These are phyloP conservation scores for Entomobrya proxima DNA, from an alignment of 2,888 invertebrate species.

Conservation along the genomic window DNA sequence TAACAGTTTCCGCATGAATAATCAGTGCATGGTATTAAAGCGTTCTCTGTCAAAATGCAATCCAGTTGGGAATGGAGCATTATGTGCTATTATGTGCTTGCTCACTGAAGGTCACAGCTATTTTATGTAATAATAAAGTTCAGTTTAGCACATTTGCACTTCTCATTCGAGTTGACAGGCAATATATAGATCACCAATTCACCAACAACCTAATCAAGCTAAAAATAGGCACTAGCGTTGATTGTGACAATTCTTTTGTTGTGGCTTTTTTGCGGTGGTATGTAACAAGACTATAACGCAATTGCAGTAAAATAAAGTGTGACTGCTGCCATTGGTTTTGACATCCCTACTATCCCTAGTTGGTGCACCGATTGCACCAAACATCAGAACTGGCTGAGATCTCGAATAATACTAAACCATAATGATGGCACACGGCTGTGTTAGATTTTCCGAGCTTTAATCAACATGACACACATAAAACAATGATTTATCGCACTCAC, in stretches of 20 bases:
- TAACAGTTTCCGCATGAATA: no score
- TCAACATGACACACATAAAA: background rate
- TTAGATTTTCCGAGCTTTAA: background rate
- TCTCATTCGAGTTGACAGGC: background rate
- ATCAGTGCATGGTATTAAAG: background rate
- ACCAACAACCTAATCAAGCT: background rate
- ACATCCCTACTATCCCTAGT: no score
- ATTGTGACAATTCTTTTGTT: background rate
- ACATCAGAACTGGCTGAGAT: slow-evolving; percentile 5
- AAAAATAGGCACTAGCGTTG: background rate
- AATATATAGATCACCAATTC: background rate
- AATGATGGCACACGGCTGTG: background rate
- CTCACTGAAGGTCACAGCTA: background rate
- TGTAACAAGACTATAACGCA: background rate
- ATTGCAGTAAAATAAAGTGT: no score
- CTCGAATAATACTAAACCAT: background rate
- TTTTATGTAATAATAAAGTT: background rate
- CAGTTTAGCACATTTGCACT: background rate
- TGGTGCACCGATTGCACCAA: background rate
- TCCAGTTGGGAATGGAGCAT: background rate
- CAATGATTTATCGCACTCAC: background rate
- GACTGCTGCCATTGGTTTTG: no score
- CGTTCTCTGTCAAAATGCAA: background rate
- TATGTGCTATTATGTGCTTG: background rate
- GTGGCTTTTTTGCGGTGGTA: background rate